Percentiles rank a stretch among this genome's conserved stretches.
These are phyloP conservation scores for Heloderma charlesbogerti DNA, from an alignment of 2,113 vertebrate genomes.

Conservation along the genomic window DNA sequence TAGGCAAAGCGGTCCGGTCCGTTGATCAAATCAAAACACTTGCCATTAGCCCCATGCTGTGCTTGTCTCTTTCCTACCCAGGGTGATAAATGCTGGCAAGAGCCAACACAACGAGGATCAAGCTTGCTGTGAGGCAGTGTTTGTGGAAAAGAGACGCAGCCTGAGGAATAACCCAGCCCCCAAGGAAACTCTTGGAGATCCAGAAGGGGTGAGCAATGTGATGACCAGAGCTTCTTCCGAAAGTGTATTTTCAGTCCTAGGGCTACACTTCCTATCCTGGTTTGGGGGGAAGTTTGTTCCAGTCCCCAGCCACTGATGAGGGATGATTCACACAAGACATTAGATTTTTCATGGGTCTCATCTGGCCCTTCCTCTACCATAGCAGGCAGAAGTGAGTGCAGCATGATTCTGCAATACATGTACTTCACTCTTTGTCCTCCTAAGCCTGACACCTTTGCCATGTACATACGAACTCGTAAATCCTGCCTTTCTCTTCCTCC, in stretches of 20 bases:
- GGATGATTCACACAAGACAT: background rate
- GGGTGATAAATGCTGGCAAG: conserved; percentile 98
- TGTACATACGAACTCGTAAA: background rate
- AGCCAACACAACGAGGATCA: conserved; percentile 98
- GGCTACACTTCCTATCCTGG: background rate
- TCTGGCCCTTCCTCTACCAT: background rate
- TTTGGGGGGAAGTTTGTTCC: background rate
- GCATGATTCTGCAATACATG: background rate
- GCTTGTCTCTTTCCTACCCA: conserved; percentile 62
- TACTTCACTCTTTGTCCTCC: too few species aligned
- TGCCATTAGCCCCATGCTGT: background rate
- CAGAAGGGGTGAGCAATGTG: conserved; percentile 47
- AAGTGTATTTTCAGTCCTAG: background rate
- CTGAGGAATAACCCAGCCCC: background rate
- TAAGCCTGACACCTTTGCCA: background rate
- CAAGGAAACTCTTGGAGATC: conserved; percentile 29
- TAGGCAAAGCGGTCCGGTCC: background rate
- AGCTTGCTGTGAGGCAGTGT: conserved; percentile 92
- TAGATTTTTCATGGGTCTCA: background rate
- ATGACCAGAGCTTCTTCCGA: accelerated
- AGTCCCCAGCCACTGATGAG: conserved; percentile 8
- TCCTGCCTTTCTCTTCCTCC: background rate
- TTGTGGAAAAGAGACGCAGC: conserved; percentile 80
- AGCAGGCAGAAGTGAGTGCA: background rate
- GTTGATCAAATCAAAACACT: background rate